A percentile compares a stretch with the other conserved stretches of the same genome.
phyloP scores from a whole-genome alignment of 1,140 invertebrate species.

The Lucilia sericata region DNA sequence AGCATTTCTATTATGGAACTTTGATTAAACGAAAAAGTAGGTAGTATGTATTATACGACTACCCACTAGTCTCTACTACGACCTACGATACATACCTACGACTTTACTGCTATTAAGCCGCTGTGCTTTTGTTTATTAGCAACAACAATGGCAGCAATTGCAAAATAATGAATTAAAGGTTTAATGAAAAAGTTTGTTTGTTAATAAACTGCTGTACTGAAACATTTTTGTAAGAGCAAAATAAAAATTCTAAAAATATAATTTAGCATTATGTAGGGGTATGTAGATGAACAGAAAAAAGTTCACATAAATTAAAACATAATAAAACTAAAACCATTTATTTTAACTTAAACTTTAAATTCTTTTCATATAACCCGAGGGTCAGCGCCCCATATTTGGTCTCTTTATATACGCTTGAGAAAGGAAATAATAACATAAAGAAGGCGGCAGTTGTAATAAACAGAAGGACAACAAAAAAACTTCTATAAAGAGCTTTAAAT shows the following conservation, averaged over 20 bases:
- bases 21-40: slow-evolving; percentile 31
- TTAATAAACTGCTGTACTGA: slow-evolving; percentile 1
- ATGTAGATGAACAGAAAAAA: neutral
- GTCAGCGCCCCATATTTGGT: neutral
- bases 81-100: neutral
- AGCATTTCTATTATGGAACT: slow-evolving; percentile 42
- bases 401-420: neutral
- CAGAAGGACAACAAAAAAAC: neutral
- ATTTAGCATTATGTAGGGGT: neutral
- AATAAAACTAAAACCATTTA: slow-evolving; percentile 16
- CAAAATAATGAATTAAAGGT: slow-evolving; percentile 35
- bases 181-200: slow-evolving; percentile 10
- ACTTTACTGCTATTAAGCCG: neutral
- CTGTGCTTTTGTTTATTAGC: neutral
- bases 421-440: neutral
- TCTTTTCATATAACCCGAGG: slow-evolving; percentile 10
- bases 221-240: neutral
- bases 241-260: neutral
- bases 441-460: slow-evolving; percentile 9
- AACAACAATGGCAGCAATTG: neutral
- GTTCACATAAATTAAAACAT: slow-evolving; percentile 3
- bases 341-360: slow-evolving; percentile 3
- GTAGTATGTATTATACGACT: neutral
- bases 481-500: neutral
- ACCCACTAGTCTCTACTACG: neutral